Conservation (phyloP, 1,140 invertebrate species). For the Olivierus martensii region DNA sequence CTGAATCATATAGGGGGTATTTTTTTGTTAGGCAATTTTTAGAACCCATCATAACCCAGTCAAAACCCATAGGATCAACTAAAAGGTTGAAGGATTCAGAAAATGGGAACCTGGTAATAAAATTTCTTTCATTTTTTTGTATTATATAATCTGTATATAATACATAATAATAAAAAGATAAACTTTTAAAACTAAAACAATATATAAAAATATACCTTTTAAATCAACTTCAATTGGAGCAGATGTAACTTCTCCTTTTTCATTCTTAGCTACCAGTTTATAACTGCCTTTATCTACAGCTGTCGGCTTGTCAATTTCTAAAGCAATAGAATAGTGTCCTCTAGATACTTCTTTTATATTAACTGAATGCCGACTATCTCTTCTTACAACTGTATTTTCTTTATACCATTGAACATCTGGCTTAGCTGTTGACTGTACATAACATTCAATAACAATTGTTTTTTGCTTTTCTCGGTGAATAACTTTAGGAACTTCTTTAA, state of each 20-base stretch:
- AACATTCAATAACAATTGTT: conserved; percentile 79
- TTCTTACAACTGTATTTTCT: conserved; percentile 56
- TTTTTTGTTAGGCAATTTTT: no score
- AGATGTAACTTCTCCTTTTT: conserved; percentile 81
- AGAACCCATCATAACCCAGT: no score
- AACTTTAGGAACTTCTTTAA: conserved; percentile 78
- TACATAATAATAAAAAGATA: no score
- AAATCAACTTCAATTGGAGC: conserved; percentile 58
- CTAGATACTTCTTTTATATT: conserved; percentile 42
- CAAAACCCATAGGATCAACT: no score
- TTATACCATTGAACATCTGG: conserved; percentile 87
- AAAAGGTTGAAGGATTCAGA: no score
- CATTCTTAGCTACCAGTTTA: conserved; percentile 80
- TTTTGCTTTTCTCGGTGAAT: conserved; percentile 77
- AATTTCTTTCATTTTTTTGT: no score
- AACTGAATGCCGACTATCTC: conserved; percentile 56
- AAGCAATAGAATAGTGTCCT: conserved; percentile 24
- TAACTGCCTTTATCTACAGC: conserved; percentile 71
- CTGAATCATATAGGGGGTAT: no score
- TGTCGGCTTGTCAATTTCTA: conserved; percentile 46
- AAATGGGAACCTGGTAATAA: no score
- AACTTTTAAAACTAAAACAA: no score
- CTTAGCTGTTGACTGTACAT: conserved; percentile 71
- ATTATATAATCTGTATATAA: no score
- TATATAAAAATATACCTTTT: conserved; percentile 10